Conservation (phyloP, 2,113 vertebrate genomes). For the Etia nguti region DNA sequence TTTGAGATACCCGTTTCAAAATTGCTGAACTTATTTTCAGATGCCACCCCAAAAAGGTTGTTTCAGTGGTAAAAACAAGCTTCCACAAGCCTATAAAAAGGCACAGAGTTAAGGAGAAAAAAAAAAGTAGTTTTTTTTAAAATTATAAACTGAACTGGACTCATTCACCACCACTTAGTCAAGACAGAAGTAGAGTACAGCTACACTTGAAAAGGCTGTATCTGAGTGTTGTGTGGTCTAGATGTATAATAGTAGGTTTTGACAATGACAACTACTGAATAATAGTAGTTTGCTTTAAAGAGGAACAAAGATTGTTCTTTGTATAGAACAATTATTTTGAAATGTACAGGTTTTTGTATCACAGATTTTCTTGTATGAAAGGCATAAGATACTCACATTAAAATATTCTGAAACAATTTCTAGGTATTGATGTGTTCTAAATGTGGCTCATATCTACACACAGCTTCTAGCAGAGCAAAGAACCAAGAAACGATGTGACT, state of each 20-base stretch:
- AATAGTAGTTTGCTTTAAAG: background rate
- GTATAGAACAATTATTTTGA: background rate
- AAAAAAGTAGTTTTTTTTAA: background rate
- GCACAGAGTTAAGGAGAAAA: no score
- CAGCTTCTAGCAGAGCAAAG: constrained; percentile 45
- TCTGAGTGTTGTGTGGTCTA: constrained; percentile 48
- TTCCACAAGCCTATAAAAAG: no score
- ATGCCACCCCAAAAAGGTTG: background rate
- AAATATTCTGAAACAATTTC: no score
- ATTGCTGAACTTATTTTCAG: background rate
- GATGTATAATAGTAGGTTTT: background rate
- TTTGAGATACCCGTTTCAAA: background rate
- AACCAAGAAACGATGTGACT: constrained; percentile 46
- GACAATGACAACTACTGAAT: background rate
- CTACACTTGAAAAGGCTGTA: constrained; percentile 61
- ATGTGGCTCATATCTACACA: constrained; percentile 1
- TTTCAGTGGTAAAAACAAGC: background rate
- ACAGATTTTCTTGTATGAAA: background rate
- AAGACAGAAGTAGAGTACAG: constrained; percentile 66
- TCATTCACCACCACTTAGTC: constrained; percentile 59
- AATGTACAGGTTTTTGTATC: background rate
- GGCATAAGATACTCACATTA: background rate
- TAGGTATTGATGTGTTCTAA: no score
- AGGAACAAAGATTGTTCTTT: background rate
- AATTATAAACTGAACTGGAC: background rate